Conservation (phyloP, 2,888 invertebrate species). For the Portevinia maculata region DNA sequence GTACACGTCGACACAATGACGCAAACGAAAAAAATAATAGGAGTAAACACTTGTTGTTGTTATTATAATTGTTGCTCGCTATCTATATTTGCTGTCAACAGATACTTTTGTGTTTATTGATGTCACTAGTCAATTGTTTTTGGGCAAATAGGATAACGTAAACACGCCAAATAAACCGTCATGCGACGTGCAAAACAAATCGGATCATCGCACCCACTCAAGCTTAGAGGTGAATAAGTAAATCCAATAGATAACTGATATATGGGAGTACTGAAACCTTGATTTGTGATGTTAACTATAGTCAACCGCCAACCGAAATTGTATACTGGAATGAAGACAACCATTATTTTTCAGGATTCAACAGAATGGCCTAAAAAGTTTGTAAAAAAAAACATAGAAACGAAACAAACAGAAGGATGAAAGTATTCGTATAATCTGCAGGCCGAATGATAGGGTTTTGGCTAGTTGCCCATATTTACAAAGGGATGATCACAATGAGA, state of each 20-base stretch:
- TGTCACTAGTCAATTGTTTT: slow-evolving; percentile 19
- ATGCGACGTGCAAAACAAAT: slow-evolving; percentile 43
- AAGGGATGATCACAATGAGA: slow-evolving; percentile 40
- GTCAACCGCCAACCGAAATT: slow-evolving; percentile 48
- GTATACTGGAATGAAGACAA: slow-evolving; percentile 62
- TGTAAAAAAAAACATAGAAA: slow-evolving; percentile 10
- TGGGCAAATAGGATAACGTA: slow-evolving; percentile 13
- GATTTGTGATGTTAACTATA: slow-evolving; percentile 36
- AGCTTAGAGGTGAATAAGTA: neutral
- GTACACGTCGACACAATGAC: slow-evolving; percentile 16
- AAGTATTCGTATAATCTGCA: slow-evolving; percentile 48
- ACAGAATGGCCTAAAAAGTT: slow-evolving; percentile 55
- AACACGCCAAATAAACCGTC: slow-evolving; percentile 56
- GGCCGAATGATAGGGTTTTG: slow-evolving; percentile 62
- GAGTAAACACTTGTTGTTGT: slow-evolving; percentile 48
- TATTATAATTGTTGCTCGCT: slow-evolving; percentile 5
- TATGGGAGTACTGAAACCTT: slow-evolving; percentile 54
- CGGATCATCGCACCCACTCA: slow-evolving; percentile 40
- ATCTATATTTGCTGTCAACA: slow-evolving; percentile 39
- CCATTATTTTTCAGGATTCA: slow-evolving; percentile 66
- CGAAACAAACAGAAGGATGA: slow-evolving; percentile 35
- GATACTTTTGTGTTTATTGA: slow-evolving; percentile 27
- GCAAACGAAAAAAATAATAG: slow-evolving; percentile 26
- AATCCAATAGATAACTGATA: slow-evolving; percentile 39
- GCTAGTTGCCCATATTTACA: slow-evolving; percentile 67